These are phyloP conservation scores for Drosophila basisetae DNA, from an alignment of 2,888 invertebrate species.

Conservation along the genomic window DNA sequence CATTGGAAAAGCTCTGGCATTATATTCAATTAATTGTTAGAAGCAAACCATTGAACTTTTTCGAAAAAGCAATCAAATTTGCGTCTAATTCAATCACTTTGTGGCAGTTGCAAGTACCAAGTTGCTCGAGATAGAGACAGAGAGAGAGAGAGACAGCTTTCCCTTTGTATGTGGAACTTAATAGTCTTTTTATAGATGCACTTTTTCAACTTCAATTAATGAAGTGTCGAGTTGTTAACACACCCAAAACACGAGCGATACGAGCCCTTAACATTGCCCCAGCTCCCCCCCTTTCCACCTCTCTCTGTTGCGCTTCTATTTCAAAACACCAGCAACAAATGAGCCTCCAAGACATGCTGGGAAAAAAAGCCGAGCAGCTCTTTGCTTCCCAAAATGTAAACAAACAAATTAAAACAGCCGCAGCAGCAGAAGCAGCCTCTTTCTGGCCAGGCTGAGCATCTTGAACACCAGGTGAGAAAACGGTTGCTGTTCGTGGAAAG, in stretches of 20 bases:
- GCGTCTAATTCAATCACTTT: conserved; percentile 51
- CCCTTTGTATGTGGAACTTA: conserved; percentile 68
- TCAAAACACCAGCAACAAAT: conserved; percentile 63
- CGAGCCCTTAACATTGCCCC: conserved; percentile 26
- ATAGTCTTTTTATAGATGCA: conserved; percentile 81
- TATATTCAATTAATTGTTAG: conserved; percentile 35
- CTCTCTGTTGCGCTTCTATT: conserved; percentile 44
- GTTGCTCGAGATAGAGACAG: conserved; percentile 28
- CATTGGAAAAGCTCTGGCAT: conserved; percentile 53
- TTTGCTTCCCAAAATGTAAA: conserved; percentile 70
- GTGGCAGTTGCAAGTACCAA: conserved; percentile 38
- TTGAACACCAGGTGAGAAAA: conserved; percentile 74
- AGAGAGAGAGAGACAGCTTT: conserved; percentile 8
- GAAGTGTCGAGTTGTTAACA: conserved; percentile 81
- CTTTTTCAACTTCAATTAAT: conserved; percentile 80
- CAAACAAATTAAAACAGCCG: conserved; percentile 80
- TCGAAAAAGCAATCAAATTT: conserved; percentile 71
- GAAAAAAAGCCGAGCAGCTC: conserved; percentile 54
- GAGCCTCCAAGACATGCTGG: conserved; percentile 55
- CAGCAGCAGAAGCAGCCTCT: conserved; percentile 46
- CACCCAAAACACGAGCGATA: conserved; percentile 67
- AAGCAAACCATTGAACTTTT: conserved; percentile 73
- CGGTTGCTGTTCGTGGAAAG: conserved; percentile 44
- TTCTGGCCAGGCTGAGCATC: conserved; percentile 39
- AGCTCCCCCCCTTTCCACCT: neutral